A percentile compares a stretch with the other conserved stretches of the same genome.
Conservation (phyloP, 2,888 invertebrate genomes). For the Charanyca ferruginea region DNA sequence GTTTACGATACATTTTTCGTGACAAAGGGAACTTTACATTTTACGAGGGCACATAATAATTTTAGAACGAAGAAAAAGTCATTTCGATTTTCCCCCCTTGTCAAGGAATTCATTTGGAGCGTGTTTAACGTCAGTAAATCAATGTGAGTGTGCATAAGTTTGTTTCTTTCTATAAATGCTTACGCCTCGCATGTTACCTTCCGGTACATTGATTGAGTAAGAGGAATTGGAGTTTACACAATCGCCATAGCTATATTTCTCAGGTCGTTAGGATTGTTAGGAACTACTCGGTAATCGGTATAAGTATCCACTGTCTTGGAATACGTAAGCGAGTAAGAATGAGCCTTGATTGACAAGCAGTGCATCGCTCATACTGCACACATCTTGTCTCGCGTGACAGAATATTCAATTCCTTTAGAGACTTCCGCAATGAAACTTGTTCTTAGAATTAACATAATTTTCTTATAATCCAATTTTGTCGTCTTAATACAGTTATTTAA, state of each 20-base stretch:
- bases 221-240: slow-evolving; percentile 57
- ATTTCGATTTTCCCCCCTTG: slow-evolving; percentile 52
- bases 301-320: slow-evolving; percentile 42
- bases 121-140: slow-evolving; percentile 60
- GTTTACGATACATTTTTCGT: slow-evolving; percentile 50
- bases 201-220: slow-evolving; percentile 51
- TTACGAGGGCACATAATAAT: slow-evolving; percentile 54
- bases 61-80: slow-evolving; percentile 48
- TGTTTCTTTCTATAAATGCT: slow-evolving; percentile 49
- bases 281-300: slow-evolving; percentile 38
- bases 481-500: slow-evolving; percentile 70
- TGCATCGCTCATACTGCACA: slow-evolving; percentile 71
- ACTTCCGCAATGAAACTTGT: slow-evolving; percentile 62
- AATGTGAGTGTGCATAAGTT: slow-evolving; percentile 39
- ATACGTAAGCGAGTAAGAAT: slow-evolving; percentile 64
- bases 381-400: slow-evolving; percentile 61
- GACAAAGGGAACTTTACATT: slow-evolving; percentile 61
- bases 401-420: slow-evolving; percentile 63
- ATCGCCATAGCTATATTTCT: slow-evolving; percentile 56
- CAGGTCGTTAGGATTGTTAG: slow-evolving; percentile 46
- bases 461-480: slow-evolving; percentile 66
- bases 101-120: slow-evolving; percentile 50
- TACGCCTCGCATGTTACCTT: slow-evolving; percentile 44
- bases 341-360: slow-evolving; percentile 85
- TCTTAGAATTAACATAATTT: slow-evolving; percentile 68